Conservation (phyloP, 2,113 vertebrate species). For the Eptatretus burgeri region DNA sequence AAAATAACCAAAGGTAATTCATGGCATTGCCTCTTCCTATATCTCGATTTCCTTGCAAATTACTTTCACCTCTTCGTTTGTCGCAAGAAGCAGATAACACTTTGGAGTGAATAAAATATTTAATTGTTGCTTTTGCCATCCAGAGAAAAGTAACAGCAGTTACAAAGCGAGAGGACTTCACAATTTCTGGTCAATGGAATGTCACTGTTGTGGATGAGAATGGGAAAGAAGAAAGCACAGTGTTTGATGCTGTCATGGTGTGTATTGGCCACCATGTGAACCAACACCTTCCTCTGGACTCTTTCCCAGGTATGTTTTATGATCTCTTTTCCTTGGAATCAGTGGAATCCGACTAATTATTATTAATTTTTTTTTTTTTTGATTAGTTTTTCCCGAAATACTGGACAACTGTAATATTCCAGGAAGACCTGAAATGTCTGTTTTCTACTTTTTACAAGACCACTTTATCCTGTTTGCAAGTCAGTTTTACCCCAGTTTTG, state of each 20-base stretch:
- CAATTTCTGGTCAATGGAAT: conserved; percentile 42
- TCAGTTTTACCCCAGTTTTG: too few relatives aligned
- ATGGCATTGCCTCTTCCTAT: too few relatives aligned
- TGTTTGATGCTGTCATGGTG: conserved; percentile 51
- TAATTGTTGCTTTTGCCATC: conserved; percentile 11
- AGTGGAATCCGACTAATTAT: too few relatives aligned
- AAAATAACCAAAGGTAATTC: too few relatives aligned
- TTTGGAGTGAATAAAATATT: background rate
- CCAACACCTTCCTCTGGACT: conserved; percentile 23
- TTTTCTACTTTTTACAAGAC: too few relatives aligned
- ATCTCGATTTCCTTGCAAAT: background rate
- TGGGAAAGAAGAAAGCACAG: conserved; percentile 13
- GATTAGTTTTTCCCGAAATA: too few relatives aligned
- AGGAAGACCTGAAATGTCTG: too few relatives aligned
- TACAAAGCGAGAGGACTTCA: conserved; percentile 23
- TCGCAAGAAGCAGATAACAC: background rate
- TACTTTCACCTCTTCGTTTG: too few relatives aligned
- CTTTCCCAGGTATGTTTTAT: conserved; percentile 31
- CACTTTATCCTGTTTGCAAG: too few relatives aligned
- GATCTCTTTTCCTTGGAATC: background rate
- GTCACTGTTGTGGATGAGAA: conserved; percentile 22
- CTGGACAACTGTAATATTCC: too few relatives aligned
- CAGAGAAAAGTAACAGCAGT: conserved; percentile 35
- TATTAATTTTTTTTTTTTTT: too few relatives aligned
- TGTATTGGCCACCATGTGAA: conserved; percentile 32